Conservation (phyloP, 2,797 vertebrate genomes). For the Cyclopterus lumpus region DNA sequence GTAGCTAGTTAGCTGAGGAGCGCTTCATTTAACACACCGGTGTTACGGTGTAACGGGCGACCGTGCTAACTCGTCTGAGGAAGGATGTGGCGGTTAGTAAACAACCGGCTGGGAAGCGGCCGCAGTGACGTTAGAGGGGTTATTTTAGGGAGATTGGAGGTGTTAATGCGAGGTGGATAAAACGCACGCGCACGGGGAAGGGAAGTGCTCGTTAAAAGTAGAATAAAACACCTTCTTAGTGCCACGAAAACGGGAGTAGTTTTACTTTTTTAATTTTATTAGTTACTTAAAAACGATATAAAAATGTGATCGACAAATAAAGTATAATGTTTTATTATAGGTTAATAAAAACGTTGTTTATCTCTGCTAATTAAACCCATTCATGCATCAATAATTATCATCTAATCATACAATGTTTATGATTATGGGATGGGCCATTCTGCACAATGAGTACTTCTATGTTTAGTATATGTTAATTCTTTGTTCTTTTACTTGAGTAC, state of each 20-base stretch:
- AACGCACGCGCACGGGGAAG: neutral
- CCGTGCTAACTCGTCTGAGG: too few relatives aligned
- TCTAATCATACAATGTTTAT: neutral
- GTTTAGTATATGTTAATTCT: neutral
- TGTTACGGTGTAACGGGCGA: neutral
- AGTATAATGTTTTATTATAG: neutral
- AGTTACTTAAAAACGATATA: neutral
- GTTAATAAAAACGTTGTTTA: neutral
- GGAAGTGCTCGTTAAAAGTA: neutral
- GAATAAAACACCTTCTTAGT: neutral
- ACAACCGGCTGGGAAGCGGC: neutral
- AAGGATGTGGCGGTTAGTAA: conserved; percentile 19
- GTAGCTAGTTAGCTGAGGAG: conserved; percentile 25
- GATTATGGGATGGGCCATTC: neutral
- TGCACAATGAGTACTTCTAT: neutral
- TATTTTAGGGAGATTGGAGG: neutral
- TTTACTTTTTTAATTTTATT: neutral
- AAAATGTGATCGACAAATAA: neutral
- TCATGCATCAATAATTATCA: neutral
- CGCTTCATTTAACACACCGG: conserved; percentile 50
- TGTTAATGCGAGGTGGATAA: neutral
- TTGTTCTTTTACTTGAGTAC: neutral
- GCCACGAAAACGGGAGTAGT: too few relatives aligned
- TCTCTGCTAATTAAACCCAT: neutral
- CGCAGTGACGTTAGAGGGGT: neutral